Base-by-base conservation (phyloP, 1,140 invertebrate genomes). In the Callitettix versicolor region DNA sequence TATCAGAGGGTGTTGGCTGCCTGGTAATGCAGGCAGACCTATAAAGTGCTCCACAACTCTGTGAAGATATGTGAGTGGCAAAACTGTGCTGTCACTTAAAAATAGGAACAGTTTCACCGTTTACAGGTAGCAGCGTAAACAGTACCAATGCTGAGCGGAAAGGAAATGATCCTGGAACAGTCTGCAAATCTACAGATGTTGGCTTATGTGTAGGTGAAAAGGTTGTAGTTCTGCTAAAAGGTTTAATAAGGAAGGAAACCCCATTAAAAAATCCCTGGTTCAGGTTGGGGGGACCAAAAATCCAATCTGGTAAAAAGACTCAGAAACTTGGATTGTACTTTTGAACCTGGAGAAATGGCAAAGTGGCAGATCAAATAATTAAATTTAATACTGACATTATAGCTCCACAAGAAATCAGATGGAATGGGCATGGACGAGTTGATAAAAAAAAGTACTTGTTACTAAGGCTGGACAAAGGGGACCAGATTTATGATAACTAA, bases 381-480 rank as follows among this genome's bases (percentile, higher is more conserved):
- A 59, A 51, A 54, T 59, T 60, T 38, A 49, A 60, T 40, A 43
- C 60, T 24, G 47, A 57, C n/a, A n/a, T n/a, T 40, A 55, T 56
- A 1, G 60, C 58, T 9, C 30, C 58, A 40, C 58, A 61, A 53
- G 60, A 59, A 38, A 59, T 53, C 21, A 42, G 54, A 50, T 57
- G 54, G 60, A 49, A 44, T 24, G 26, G 12, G 52, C 44, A 42
- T 50, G 53, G 24, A 22, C n/a, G 14, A 33, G 33, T 6, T 43
- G 53, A 15, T 30, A 38, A 24, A 47, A 47, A 46, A 26, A 51
- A 24, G n/a, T 57, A 48, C 14, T 18, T 36, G 21, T 15, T 48
- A 20, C 33, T 34, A 5, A 20, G 21, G 20, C 5, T 20, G 43
- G 21, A 6, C 17, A 5, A n/a, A 26, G 33, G 47, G 26, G 14